Evolutionary conservation across 2,113 vertebrate genomes (phyloP).

Genomic region (Lethenteron reissneri): DNA sequence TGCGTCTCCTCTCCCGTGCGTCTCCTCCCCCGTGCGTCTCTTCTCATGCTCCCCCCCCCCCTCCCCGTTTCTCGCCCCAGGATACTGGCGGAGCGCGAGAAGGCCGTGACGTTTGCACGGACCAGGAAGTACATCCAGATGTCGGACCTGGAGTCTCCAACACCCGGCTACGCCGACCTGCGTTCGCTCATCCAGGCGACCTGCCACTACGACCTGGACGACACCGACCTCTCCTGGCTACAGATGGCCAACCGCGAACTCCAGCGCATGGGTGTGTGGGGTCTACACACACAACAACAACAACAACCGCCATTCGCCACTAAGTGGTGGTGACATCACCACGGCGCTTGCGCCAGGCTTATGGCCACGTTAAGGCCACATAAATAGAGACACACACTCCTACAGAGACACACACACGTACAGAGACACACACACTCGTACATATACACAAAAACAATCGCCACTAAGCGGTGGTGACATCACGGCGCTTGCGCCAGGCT

Average conservation of each 20-base stretch:
- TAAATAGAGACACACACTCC: too few relatives aligned
- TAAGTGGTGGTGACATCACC: too few relatives aligned
- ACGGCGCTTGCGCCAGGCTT: too few relatives aligned
- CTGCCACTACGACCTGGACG: conserved; percentile 3
- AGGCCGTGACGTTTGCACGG: background rate
- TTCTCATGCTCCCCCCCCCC: background rate
- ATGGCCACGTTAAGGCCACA: too few relatives aligned
- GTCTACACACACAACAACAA: too few relatives aligned
- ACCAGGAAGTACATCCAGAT: conserved; percentile 3
- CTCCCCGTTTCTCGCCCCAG: conserved; percentile 9
- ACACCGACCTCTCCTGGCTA: background rate
- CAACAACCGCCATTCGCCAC: too few relatives aligned
- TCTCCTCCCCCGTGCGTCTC: background rate
- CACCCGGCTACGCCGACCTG: conserved; percentile 1
- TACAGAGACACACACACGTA: too few relatives aligned
- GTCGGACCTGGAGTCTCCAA: conserved; percentile 3
- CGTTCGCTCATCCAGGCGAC: conserved; percentile 2
- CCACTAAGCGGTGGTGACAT: too few relatives aligned
- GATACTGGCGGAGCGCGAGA: background rate
- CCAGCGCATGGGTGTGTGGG: background rate
- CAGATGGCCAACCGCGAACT: background rate
- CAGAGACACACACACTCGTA: too few relatives aligned
- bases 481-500: too few relatives aligned
- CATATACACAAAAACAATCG: too few relatives aligned
- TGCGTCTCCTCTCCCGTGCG: background rate